A percentile compares a stretch with the other conserved stretches of the same genome.
Conservation (phyloP, 2,888 invertebrate species). For the Leucophora obtusa region DNA sequence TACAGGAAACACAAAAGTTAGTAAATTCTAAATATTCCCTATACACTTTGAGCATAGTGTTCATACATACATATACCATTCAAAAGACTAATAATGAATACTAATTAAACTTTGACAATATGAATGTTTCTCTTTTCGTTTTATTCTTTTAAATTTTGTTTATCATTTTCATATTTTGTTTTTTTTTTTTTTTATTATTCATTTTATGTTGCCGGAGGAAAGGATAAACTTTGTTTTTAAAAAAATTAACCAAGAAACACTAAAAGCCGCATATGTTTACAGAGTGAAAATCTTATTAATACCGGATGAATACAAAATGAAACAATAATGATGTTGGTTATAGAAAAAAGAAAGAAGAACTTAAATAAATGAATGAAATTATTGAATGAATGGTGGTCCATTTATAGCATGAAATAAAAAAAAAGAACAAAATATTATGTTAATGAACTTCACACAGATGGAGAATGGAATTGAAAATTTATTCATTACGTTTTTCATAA, state of each 20-base stretch:
- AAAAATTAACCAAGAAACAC: slow-evolving; percentile 28
- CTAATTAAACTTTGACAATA: slow-evolving; percentile 61
- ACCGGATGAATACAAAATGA: slow-evolving; percentile 55
- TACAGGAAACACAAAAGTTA: too few species aligned
- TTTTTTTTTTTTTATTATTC: slow-evolving; percentile 29
- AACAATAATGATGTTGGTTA: slow-evolving; percentile 56
- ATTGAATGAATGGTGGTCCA: slow-evolving; percentile 35
- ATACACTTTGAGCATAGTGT: not conserved
- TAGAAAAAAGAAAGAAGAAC: slow-evolving; percentile 42
- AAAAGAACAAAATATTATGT: slow-evolving; percentile 31
- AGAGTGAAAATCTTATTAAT: slow-evolving; percentile 48
- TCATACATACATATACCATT: not conserved
- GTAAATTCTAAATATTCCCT: too few species aligned
- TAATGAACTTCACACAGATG: slow-evolving; percentile 56
- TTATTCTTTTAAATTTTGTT: slow-evolving; percentile 44
- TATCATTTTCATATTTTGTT: slow-evolving; percentile 33
- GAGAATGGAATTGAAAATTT: slow-evolving; percentile 37
- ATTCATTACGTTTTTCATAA: slow-evolving; percentile 7
- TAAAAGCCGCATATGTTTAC: slow-evolving; percentile 28
- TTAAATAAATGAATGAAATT: slow-evolving; percentile 49
- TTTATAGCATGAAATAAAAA: slow-evolving; percentile 26
- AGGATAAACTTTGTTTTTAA: slow-evolving; percentile 47
- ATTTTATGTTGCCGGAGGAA: slow-evolving; percentile 31
- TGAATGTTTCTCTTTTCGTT: slow-evolving; percentile 16
- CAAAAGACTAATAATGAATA: slow-evolving; percentile 58